A percentile compares a stretch with the other conserved stretches of the same genome.
Evolutionary conservation across 2,888 invertebrate genomes (phyloP).

Genomic region (Volucella inflata): DNA sequence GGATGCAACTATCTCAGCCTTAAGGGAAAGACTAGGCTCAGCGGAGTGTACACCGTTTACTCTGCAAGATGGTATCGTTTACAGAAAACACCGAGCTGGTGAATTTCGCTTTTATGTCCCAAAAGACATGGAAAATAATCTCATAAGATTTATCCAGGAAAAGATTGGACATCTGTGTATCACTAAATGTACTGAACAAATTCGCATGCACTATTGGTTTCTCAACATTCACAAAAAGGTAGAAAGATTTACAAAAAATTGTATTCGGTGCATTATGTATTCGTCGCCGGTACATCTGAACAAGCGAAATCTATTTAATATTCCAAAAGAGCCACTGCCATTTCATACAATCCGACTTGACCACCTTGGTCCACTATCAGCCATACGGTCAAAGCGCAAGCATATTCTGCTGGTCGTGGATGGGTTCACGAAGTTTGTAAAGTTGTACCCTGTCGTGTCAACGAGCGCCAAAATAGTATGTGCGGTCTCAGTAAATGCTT

Average conservation of each 20-base stretch:
- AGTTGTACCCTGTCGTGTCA: neutral
- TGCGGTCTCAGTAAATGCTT: too few relatives aligned
- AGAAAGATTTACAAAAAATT: slow-evolving; percentile 42
- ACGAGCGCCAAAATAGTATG: neutral
- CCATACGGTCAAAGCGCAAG: neutral
- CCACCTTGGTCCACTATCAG: neutral
- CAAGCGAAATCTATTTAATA: slow-evolving; percentile 80
- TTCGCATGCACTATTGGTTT: slow-evolving; percentile 80
- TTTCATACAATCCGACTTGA: slow-evolving; percentile 78
- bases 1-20: too few relatives aligned
- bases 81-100: too few relatives aligned
- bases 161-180: slow-evolving; percentile 55
- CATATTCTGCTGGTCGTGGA: slow-evolving; percentile 16
- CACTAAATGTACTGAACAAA: slow-evolving; percentile 31
- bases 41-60: too few relatives aligned
- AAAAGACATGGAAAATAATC: slow-evolving; percentile 45
- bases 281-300: slow-evolving; percentile 78
- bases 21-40: too few relatives aligned
- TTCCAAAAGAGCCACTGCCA: slow-evolving; percentile 80
- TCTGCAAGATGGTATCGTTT: too few relatives aligned
- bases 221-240: slow-evolving; percentile 80
- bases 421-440: slow-evolving; percentile 22
- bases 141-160: slow-evolving; percentile 54
- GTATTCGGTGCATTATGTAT: slow-evolving; percentile 28
- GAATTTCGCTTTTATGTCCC: too few relatives aligned